Percentiles rank a stretch among this genome's conserved stretches.
phyloP scores from a whole-genome alignment of 2,113 vertebrate species.

The Anguilla rostrata region DNA sequence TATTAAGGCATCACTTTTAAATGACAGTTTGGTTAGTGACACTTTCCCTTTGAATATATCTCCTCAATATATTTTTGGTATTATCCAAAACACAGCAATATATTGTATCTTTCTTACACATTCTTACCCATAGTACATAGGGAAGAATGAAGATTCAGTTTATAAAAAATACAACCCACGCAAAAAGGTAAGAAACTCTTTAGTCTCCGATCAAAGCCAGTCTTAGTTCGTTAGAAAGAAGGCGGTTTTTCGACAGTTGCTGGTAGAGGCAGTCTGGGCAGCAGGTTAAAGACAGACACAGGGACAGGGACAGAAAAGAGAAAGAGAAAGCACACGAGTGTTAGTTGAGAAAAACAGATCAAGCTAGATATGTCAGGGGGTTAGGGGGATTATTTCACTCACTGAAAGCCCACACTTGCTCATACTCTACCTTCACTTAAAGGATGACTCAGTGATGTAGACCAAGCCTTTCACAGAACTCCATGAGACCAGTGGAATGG shows the following conservation, averaged over 20 bases:
- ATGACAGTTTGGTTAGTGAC: not conserved
- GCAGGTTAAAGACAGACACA: constrained; percentile 71
- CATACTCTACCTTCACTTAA: not conserved
- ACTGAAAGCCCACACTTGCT: not conserved
- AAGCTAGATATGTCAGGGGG: not conserved
- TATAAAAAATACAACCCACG: not conserved
- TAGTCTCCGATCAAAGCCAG: constrained; percentile 87
- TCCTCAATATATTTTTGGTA: not conserved
- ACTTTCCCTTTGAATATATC: not conserved
- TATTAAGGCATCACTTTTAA: not conserved
- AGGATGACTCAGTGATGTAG: not conserved
- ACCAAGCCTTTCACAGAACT: not conserved
- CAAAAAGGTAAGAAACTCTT: not conserved
- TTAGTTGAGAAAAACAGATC: constrained; percentile 17
- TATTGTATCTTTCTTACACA: not conserved
- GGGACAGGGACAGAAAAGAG: constrained; percentile 53
- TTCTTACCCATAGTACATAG: not conserved
- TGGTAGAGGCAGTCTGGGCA: constrained; percentile 86
- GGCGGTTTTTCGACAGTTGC: constrained; percentile 87
- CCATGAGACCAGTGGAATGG: not conserved
- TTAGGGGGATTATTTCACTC: not conserved
- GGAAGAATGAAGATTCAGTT: not conserved
- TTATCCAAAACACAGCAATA: not conserved
- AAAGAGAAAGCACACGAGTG: constrained; percentile 13
- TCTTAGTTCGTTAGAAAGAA: constrained; percentile 85